Conservation (phyloP, 2,113 vertebrate species). For the Podarcis cretensis region DNA sequence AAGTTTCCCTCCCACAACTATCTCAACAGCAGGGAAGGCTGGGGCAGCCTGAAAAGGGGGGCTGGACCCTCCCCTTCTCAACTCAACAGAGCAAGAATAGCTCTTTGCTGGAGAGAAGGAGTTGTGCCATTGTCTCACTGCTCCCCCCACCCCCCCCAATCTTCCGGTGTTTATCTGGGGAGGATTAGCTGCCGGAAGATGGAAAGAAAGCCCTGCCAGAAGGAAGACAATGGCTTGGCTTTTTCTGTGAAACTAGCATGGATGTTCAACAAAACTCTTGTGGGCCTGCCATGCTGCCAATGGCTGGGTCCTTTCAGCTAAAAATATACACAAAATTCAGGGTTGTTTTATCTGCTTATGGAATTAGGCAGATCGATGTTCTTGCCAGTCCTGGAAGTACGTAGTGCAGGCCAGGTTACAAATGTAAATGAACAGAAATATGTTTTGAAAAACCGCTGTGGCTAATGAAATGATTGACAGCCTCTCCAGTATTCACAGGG, state of each 20-base stretch:
- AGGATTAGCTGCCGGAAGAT: not conserved
- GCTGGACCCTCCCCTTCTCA: not conserved
- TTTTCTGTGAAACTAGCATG: not conserved
- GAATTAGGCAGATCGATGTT: not conserved
- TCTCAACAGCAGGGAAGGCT: not conserved
- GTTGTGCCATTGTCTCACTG: not conserved
- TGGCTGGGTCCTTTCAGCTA: not conserved
- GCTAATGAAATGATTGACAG: not conserved
- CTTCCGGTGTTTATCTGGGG: not conserved
- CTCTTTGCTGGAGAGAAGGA: not conserved
- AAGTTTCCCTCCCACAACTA: not conserved
- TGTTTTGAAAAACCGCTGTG: not conserved
- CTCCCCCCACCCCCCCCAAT: not conserved
- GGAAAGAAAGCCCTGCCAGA: not conserved
- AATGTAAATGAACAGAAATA: conserved; percentile 1
- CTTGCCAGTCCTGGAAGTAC: not conserved
- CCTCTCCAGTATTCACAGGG: not conserved
- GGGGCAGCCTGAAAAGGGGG: not conserved
- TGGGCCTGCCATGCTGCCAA: not conserved
- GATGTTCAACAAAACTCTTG: not conserved
- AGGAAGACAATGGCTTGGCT: not conserved
- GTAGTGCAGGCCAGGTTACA: not conserved
- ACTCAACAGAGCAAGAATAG: not conserved
- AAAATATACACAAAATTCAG: not conserved
- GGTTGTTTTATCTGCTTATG: not conserved